Percentiles rank a stretch among this genome's conserved stretches.
These are phyloP conservation scores for Formicarius rufipectus DNA, from an alignment of 2,113 vertebrate genomes.

Conservation along the genomic window DNA sequence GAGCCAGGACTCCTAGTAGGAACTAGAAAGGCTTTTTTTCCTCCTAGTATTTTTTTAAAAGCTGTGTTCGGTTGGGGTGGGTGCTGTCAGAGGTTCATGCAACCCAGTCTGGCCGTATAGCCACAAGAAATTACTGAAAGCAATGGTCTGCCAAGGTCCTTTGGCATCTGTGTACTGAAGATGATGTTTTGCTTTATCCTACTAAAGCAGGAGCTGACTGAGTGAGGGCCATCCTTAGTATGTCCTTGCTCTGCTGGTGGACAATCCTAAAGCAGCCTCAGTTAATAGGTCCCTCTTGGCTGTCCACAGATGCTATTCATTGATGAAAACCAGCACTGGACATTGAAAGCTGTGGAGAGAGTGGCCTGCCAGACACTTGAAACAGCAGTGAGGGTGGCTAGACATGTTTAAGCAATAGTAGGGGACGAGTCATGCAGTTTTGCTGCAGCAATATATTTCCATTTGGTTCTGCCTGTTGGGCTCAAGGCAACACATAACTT, in stretches of 20 bases:
- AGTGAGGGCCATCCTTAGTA: background rate
- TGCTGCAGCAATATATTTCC: background rate
- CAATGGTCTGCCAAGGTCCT: background rate
- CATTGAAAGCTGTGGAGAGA: background rate
- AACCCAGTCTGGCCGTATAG: background rate
- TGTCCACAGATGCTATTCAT: background rate
- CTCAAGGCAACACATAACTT: background rate
- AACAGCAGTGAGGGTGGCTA: background rate
- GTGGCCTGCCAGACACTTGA: background rate
- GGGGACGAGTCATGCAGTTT: slow-evolving; percentile 11
- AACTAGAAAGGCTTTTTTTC: background rate
- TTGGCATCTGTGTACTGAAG: background rate
- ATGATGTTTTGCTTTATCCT: background rate
- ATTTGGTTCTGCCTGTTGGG: slow-evolving; percentile 6
- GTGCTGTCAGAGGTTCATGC: background rate
- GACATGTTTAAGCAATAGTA: slow-evolving; percentile 41
- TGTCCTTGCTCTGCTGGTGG: background rate
- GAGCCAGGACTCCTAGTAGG: background rate
- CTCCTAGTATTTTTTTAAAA: background rate
- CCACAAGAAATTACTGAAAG: background rate
- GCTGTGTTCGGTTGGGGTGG: accelerated
- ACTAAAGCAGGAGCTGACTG: background rate
- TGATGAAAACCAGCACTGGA: slow-evolving; percentile 7
- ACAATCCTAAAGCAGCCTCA: background rate
- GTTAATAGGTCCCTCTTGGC: background rate